A percentile compares a stretch with the other conserved stretches of the same genome.
Conservation (phyloP, 92 coral and sea anemone genomes). For the Pocillopora meandrina region DNA sequence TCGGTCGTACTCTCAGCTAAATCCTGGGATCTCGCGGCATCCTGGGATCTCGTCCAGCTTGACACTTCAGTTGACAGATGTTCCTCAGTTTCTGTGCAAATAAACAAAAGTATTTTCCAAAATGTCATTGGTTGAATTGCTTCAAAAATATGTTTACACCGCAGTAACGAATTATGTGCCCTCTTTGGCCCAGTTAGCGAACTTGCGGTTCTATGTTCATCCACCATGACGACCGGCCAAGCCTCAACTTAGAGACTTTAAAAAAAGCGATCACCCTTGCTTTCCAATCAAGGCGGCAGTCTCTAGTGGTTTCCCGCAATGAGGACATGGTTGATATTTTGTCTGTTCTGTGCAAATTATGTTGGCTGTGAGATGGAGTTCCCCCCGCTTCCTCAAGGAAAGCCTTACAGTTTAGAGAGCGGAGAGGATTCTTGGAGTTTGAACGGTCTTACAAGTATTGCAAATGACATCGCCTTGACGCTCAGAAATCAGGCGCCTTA, state of each 20-base stretch:
- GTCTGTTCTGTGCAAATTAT: background rate
- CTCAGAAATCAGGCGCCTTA: conserved; percentile 67
- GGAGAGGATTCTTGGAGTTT: conserved; percentile 31
- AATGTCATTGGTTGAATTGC: background rate
- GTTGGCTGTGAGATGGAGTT: background rate
- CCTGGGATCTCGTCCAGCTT: background rate
- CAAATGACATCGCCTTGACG: conserved; percentile 52
- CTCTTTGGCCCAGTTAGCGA: background rate
- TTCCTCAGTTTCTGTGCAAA: background rate
- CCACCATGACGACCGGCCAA: background rate
- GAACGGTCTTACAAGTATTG: conserved; percentile 55
- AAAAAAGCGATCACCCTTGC: background rate
- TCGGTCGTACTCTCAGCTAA: background rate
- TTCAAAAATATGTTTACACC: background rate
- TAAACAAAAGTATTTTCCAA: background rate
- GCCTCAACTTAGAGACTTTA: background rate
- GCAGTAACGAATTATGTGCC: too few relatives aligned
- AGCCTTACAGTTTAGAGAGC: conserved; percentile 49
- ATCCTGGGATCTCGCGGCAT: background rate
- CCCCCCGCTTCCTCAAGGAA: conserved; percentile 30
- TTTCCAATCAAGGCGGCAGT: background rate
- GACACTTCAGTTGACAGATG: background rate
- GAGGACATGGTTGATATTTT: background rate
- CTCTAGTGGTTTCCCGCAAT: background rate
- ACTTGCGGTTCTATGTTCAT: background rate